phyloP scores from a whole-genome alignment of 2,888 invertebrate genomes.

The Amphiduros pacificus region DNA sequence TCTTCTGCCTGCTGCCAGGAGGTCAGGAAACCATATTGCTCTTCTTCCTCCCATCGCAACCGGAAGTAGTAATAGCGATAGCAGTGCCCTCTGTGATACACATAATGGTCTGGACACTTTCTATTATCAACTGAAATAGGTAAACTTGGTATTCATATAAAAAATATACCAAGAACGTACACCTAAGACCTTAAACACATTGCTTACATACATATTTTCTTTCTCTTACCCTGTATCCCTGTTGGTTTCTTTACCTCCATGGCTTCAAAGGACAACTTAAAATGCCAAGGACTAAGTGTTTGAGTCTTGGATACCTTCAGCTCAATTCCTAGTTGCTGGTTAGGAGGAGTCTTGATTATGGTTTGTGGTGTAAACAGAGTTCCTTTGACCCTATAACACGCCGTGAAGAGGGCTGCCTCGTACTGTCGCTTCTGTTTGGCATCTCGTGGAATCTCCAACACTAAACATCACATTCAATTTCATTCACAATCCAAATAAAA shows the following conservation, averaged over 20 bases:
- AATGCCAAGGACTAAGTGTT: constrained; percentile 24
- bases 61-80: constrained; percentile 28
- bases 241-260: neutral
- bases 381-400: constrained; percentile 22
- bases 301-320: constrained; percentile 18
- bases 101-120: neutral
- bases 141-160: no score
- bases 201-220: no score
- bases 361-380: constrained; percentile 21
- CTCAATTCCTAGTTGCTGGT: constrained; percentile 26
- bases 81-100: constrained; percentile 22
- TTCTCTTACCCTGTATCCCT: neutral
- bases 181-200: no score
- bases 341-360: constrained; percentile 24
- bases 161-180: no score
- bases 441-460: constrained; percentile 4
- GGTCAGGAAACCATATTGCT: constrained; percentile 8
- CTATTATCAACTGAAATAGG: neutral
- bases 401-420: constrained; percentile 13
- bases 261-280: constrained; percentile 23
- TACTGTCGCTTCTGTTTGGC: constrained; percentile 10
- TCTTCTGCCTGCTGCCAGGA: constrained; percentile 22
- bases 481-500: neutral
- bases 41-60: constrained; percentile 14
- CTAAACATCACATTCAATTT: neutral